Evolutionary conservation across 2,888 invertebrate genomes (phyloP), one percentile per base, ranked within the genome.

Genomic region (Thera obeliscata): DNA sequence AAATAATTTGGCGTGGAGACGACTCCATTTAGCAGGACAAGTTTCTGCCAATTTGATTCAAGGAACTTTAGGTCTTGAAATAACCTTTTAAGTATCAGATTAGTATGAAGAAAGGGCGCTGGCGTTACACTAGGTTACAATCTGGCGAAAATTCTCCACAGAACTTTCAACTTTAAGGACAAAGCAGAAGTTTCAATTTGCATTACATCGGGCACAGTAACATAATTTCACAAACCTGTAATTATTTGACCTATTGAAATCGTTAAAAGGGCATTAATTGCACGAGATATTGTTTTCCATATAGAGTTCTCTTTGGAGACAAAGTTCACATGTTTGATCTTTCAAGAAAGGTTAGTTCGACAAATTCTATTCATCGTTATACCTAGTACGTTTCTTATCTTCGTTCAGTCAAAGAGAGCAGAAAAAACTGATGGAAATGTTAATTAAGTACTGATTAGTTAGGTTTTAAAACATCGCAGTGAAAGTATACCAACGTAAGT

Each of bases 181-280:
- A 36, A 61, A 35, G 55, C 6, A 55, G 12, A 55, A 48, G 55
- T 4, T 12, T 48, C 55, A 61, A 7, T 56, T 55, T 55, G 61
- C 55, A 56, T 61, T 61, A 35, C 33, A 59, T 48, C 36, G 50
- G 35, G 22, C n/a, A 33, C 35, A 36, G 36, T 22, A 54, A n/a
- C 50, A 38, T 11, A 35, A 33, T n/a, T 11, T 59, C 12, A 61
- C 46, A 48, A 62, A 65, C 69, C 61, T 58, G 65, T 56, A 69
- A 69, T 62, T 66, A 66, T 69, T 69, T 60, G 65, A 65, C 69
- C 62, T 69, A 63, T 69, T 56, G 65, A 61, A 61, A 33, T 56
- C 22, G 60, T 22, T 65, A 68, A 69, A 66, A 63, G 66, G 59
- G 65, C 69, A 65, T 66, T 69, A 56, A 66, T 69, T 66, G 65